Evolutionary conservation across 2,888 invertebrate genomes (phyloP), one percentile per base, ranked within the genome.

Genomic region (Diarsia mendica): DNA sequence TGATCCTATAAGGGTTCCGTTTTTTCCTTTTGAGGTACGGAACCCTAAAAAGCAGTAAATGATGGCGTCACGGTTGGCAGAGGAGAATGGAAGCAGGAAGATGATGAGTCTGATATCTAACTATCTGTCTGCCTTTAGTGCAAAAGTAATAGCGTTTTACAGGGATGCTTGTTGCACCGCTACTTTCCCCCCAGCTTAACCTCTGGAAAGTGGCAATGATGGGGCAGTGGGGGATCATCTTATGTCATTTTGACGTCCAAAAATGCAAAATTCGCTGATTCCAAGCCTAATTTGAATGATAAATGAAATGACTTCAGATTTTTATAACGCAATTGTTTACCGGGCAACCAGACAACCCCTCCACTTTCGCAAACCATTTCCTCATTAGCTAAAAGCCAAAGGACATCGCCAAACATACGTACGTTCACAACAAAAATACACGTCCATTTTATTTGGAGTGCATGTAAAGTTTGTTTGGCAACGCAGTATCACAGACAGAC

Each of bases 401-500:
- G 66, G 15, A 53, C 6, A 69, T n/a, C 28, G n/a, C 48, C 28
- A 39, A 74, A 48, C 58, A n/a, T n/a, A 49, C 28, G 28, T 74
- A 39, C 15, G 0, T 5, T 1, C 2, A 10, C 48, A 49, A 28
- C 15, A 33, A 72, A 48, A 72, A 75, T 23, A 39, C 15, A 28
- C 13, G 18, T 44, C 15, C 15, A n/a, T 39, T n/a, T 49, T 51
- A 67, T 67, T 33, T 76, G 44, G 58, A 60, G 44, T 61, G 51
- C 48, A 46, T 61, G 77, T 51, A 46, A 49, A 28, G 33, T 67
- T 48, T 58, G 78, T 82, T 64, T 77, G 67, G 63, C 23, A 23
- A 70, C 49, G 51, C 15, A 11, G 18, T 13, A 18, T 39, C 39
- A 39, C 39, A 15, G 44, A 74, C n/a, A 49, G 79, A 63, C 28